Evolutionary conservation across 2,797 vertebrate genomes (phyloP).

Genomic region (Salarias fasciatus): DNA sequence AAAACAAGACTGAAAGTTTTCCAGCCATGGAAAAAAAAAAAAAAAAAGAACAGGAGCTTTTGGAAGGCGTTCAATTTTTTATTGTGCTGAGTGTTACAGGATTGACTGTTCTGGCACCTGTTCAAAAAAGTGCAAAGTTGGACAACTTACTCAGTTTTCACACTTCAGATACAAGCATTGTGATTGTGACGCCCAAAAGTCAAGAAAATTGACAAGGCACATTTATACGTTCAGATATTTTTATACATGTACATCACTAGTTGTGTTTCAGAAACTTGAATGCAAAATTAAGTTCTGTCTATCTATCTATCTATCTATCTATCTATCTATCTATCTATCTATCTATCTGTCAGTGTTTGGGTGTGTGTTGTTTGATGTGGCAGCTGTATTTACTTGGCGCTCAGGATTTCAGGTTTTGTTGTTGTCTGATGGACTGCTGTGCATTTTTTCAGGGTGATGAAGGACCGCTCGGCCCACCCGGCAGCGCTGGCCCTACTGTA

Average conservation of each 20-base stretch:
- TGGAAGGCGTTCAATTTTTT: slow-evolving; percentile 42
- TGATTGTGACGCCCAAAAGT: neutral
- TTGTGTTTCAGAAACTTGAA: too few relatives aligned
- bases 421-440: slow-evolving; percentile 20
- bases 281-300: too few relatives aligned
- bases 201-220: neutral
- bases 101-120: slow-evolving; percentile 9
- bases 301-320: too few relatives aligned
- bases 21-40: slow-evolving; percentile 52
- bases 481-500: slow-evolving; percentile 88
- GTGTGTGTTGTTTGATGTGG: slow-evolving; percentile 16
- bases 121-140: slow-evolving; percentile 4
- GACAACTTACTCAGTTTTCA: neutral
- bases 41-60: slow-evolving; percentile 30
- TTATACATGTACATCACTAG: too few relatives aligned
- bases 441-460: slow-evolving; percentile 90
- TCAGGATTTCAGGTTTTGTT: slow-evolving; percentile 5
- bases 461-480: slow-evolving; percentile 89
- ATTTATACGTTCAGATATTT: neutral
- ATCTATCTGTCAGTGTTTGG: neutral
- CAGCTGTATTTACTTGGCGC: slow-evolving; percentile 35
- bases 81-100: slow-evolving; percentile 40
- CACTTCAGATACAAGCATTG: neutral
- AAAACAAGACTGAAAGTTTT: slow-evolving; percentile 67
- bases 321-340: too few relatives aligned